phyloP scores from a whole-genome alignment of 2,113 vertebrate species.

The Perccottus glenii region DNA sequence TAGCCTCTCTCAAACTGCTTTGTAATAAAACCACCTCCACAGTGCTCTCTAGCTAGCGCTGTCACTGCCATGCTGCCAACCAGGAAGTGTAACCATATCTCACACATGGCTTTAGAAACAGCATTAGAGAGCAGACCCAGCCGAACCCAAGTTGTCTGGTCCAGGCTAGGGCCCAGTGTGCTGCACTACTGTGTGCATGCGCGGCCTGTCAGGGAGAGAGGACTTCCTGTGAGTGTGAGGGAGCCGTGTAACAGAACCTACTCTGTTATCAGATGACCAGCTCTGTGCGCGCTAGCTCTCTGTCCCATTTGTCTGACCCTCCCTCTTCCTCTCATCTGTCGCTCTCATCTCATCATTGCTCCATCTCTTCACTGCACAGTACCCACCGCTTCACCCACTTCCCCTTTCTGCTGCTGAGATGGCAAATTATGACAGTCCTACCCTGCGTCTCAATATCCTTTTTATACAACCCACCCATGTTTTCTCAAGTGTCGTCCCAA shows the following conservation, averaged over 20 bases:
- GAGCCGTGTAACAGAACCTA: slow-evolving; percentile 83
- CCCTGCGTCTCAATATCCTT: slow-evolving; percentile 45
- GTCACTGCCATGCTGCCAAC: slow-evolving; percentile 49
- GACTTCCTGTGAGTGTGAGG: slow-evolving; percentile 79
- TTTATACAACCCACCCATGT: slow-evolving; percentile 49
- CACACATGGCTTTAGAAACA: slow-evolving; percentile 44
- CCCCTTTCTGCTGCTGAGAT: slow-evolving; percentile 71
- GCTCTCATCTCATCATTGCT: slow-evolving; percentile 68
- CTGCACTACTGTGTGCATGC: slow-evolving; percentile 54
- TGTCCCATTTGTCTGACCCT: slow-evolving; percentile 65
- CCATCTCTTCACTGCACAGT: slow-evolving; percentile 63
- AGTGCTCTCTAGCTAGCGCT: slow-evolving; percentile 44
- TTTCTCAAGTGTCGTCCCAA: slow-evolving; percentile 35
- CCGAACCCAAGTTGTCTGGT: slow-evolving; percentile 21
- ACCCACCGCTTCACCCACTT: slow-evolving; percentile 76
- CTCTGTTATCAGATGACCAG: slow-evolving; percentile 86
- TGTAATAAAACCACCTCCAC: slow-evolving; percentile 54
- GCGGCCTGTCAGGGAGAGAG: slow-evolving; percentile 63
- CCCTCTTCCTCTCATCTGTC: slow-evolving; percentile 62
- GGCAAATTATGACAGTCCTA: slow-evolving; percentile 48
- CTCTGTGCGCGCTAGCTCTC: slow-evolving; percentile 65
- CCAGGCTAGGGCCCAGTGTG: slow-evolving; percentile 12
- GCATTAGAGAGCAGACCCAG: slow-evolving; percentile 8
- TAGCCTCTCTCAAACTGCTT: slow-evolving; percentile 26
- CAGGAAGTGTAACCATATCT: slow-evolving; percentile 57